Conservation (phyloP, 2,113 vertebrate species). For the Mesembrinibis cayennensis region DNA sequence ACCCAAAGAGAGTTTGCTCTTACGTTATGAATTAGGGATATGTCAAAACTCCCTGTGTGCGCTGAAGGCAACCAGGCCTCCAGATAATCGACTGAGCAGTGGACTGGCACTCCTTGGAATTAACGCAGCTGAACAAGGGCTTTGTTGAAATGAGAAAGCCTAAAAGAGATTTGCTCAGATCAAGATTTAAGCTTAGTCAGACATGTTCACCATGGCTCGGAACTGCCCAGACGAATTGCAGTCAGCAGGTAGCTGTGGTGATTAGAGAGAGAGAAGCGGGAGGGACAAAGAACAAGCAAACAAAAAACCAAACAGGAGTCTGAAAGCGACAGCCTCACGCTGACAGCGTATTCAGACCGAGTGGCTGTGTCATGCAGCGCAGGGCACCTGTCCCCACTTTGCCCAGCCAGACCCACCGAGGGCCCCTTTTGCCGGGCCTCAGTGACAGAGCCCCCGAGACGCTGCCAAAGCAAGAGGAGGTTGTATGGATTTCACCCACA, state of each 20-base stretch:
- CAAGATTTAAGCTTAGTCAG: constrained; percentile 49
- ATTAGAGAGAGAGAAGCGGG: neutral
- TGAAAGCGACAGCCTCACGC: accelerated
- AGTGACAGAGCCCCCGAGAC: neutral
- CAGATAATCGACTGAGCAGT: neutral
- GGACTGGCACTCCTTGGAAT: neutral
- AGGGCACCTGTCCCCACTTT: neutral
- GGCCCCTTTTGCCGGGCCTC: neutral
- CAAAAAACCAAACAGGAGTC: neutral
- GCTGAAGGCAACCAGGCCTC: neutral
- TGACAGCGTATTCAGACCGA: accelerated
- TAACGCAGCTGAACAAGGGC: neutral
- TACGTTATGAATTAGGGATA: neutral
- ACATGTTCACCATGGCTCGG: neutral
- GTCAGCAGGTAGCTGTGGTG: neutral
- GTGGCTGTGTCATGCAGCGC: neutral
- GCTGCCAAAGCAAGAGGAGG: neutral
- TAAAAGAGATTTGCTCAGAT: constrained; percentile 58
- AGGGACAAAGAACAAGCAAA: neutral
- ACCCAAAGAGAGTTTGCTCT: neutral
- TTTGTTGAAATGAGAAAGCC: constrained; percentile 63
- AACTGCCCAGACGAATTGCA: constrained; percentile 4
- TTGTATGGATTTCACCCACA: neutral
- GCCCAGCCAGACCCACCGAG: neutral
- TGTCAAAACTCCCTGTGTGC: neutral